Base-by-base conservation (phyloP, 2,113 vertebrate genomes). In the Orcinus orca region DNA sequence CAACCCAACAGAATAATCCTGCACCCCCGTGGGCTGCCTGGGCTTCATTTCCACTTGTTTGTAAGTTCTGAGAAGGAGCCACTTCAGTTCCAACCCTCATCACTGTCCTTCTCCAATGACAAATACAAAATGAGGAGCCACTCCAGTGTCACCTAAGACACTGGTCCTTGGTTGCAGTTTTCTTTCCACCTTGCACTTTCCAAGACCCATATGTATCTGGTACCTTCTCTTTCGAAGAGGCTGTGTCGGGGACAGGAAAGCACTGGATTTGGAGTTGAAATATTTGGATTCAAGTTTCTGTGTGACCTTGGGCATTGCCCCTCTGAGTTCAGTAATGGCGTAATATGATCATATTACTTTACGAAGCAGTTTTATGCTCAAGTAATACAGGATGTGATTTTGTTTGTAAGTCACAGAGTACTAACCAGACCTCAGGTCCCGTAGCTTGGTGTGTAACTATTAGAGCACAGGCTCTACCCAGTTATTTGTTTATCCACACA, bases 41-140 rank as follows among this genome's bases (percentile, higher is more conserved):
- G 82, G 11, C 84, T 90, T 62, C 18, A 13, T 29, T 65, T 67
- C 47, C 50, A 55, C 12, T 88, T 70, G 11, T 77, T 91, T 47
- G 6, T 50, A 38, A 58, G 31, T 63, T 71, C 68, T 91, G 71
- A 79, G 85, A 92, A 91, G 83, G 38, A 96, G 77, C 0, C 4
- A 10, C 17, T 7, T 83, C 36, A 23, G 7, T 47, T 86, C 70
- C 18, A 15, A 38, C 26, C 21, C 31, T 20, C 33, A 85, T 33
- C 44, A 63, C 6, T 9, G 13, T 65, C 53, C 70, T 91, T 88
- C 38, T 71, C 23, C 29, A 2, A 5, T 0, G n/a, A 65, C 0
- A 1, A 63, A 5, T 23, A 12, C 55, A 36, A 33, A 50, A 26
- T 0, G 3, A 58, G 31, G 10, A 82, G n/a, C 26, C 10, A 31